phyloP scores from a whole-genome alignment of 2,888 invertebrate genomes.

The Plagodis pulveraria region DNA sequence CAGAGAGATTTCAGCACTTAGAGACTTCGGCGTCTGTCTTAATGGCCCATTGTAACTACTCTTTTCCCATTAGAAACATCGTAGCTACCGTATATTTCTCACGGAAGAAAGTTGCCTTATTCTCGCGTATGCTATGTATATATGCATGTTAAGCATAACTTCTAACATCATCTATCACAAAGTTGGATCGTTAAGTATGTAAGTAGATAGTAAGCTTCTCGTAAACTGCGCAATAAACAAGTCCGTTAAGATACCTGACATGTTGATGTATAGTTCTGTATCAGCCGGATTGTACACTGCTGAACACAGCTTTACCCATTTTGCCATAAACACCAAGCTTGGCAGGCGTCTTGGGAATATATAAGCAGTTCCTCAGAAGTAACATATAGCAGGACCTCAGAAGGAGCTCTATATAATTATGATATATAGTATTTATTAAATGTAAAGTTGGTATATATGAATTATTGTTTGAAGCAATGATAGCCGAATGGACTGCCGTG shows the following conservation, averaged over 20 bases:
- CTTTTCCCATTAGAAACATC: constrained; percentile 19
- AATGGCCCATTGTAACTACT: constrained; percentile 17
- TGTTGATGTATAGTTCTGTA: no score
- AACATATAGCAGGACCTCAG: no score
- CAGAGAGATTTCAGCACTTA: constrained; percentile 7
- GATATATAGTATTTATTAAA: no score
- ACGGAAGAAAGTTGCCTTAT: constrained; percentile 35
- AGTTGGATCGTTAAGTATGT: constrained; percentile 56
- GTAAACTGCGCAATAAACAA: constrained; percentile 49
- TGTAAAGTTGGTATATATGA: no score
- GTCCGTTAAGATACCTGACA: constrained; percentile 36
- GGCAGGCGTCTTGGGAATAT: no score
- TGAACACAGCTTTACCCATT: no score
- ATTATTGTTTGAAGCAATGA: no score
- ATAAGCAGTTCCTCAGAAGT: no score
- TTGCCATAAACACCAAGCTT: no score
- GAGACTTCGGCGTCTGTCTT: constrained; percentile 4
- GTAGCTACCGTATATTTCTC: constrained; percentile 22
- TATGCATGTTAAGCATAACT: constrained; percentile 41
- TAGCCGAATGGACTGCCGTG: no score
- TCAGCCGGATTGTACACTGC: no score
- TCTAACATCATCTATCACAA: constrained; percentile 49
- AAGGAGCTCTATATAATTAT: no score
- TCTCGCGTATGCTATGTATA: constrained; percentile 28
- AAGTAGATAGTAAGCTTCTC: constrained; percentile 51